Evolutionary conservation across 2,888 invertebrate species (phyloP), one percentile per base, ranked within the genome.

Genomic region (Cantharis rustica): DNA sequence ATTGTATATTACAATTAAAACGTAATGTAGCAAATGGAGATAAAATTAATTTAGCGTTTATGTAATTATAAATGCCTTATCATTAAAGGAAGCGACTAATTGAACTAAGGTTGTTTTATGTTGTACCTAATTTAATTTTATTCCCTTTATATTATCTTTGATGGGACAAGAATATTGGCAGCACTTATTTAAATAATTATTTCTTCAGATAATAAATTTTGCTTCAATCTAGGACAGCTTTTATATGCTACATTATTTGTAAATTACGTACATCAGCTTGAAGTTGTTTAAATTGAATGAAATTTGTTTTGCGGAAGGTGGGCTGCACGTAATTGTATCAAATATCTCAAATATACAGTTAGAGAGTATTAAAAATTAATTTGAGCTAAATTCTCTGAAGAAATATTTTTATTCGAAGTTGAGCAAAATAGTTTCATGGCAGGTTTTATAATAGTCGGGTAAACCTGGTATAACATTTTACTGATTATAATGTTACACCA

Each of bases 1-100:
- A 47, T 47, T 47, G 47, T 47, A 47, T 47, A 47, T 47, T 63
- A 71, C 63, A 62, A 63, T 71, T 71, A 26, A 63, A 71, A 71
- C 27, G 71, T 16, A 26, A 15, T 62, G 20, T 63, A 62, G 63
- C 13, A 68, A 66, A 66, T 64, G 47, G 47, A 64, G 66, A 61
- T 66, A 47, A 68, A 66, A 72, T 72, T 72, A 72, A 72, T 72
- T 72, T 47, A 16, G 47, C 66, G 26, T 20, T 64, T 64, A 72
- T 72, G 47, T 72, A 72, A 72, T 72, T 72, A 72, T 66, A 64
- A 72, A 66, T 64, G 16, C 16, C 72, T 16, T 64, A 20, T 72
- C 47, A 31, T 63, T 20, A 63, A 63, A 47, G 47, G 47, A 47
- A 47, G 47, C n/a, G n/a, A 47, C 47, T 47, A 47, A 47, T 47